Evolutionary conservation across 2,888 invertebrate species (phyloP), one percentile per base, ranked within the genome.

Genomic region (Scaptomyza polygonia): DNA sequence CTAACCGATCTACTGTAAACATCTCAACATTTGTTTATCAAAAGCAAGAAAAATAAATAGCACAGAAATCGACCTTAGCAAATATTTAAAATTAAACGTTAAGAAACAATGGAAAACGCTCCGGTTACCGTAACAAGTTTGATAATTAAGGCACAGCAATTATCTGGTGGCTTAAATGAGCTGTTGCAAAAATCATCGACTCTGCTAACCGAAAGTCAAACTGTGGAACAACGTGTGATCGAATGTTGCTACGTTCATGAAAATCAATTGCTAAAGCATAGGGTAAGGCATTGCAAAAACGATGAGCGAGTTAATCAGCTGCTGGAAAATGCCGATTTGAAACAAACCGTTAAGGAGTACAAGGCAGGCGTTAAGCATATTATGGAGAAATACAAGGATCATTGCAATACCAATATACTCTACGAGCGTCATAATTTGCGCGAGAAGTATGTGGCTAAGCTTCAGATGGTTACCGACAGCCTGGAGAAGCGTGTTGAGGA

Each of bases 401-500:
- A 83, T 9, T 57, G 56, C 30, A 44, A 64, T 3, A 42, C 42
- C 0, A 53, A 70, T 12, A 27, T 51, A 27, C 51, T 77, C 5
- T 18, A 5, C 11, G 59, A 75, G 2, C 18, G 36, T n/a, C 59
- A 54, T 8, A 52, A 68, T 30, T 18, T 84, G 36, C 57, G 71
- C 9, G 53, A 61, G 0, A 62, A 42, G 21, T 79, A 77, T 16
- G 29, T 75, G 9, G 51, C 51, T 1, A 49, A 53, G 2, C 53
- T 84, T 44, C 43, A 49, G 43, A 5, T 16, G 5, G 52, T 79
- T 21, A 62, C 71, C 16, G 36, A 67, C 2, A 25, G 14, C 0
- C 58, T 86, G 52, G 70, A 72, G 1, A 43, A 53, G 11, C 86
- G 83, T 18, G 62, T 87, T 36, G 67, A 77, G 14, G 58, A 71